These are phyloP conservation scores for Phenacoccus solenopsis DNA, from an alignment of 1,140 invertebrate genomes.

Conservation along the genomic window DNA sequence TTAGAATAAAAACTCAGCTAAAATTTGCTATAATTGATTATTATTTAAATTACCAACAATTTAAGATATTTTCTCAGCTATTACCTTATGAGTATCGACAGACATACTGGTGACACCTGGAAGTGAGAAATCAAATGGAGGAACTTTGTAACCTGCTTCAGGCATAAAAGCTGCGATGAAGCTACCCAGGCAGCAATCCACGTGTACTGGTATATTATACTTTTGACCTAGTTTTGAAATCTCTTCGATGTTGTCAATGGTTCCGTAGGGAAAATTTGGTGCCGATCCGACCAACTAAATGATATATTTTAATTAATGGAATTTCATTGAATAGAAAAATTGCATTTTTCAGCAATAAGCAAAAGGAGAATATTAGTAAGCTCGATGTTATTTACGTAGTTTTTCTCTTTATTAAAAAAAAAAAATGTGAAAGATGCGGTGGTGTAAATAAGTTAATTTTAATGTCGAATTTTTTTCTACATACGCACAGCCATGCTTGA, in stretches of 20 bases:
- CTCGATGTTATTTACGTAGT: no score
- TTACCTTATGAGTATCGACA: conserved; percentile 93
- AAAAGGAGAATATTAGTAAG: no score
- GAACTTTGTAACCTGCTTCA: conserved; percentile 61
- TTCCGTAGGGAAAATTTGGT: conserved; percentile 93
- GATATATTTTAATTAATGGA: no score
- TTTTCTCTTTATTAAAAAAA: no score
- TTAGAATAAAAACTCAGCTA: no score
- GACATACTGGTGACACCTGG: conserved; percentile 85
- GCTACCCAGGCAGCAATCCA: conserved; percentile 94
- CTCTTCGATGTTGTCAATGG: conserved; percentile 79
- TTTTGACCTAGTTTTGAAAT: conserved; percentile 70
- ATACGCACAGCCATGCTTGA: no score
- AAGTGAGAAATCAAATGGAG: conserved; percentile 76
- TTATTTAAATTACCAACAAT: conserved; percentile 2
- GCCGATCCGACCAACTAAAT: conserved; percentile 82
- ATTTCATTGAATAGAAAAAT: no score
- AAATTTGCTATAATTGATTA: no score
- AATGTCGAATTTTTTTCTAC: no score
- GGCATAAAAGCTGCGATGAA: conserved; percentile 90
- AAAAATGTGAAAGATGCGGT: no score
- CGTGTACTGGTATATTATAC: conserved; percentile 90
- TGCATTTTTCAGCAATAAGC: no score
- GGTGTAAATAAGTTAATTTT: no score
- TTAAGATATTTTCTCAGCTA: conserved; percentile 22